Evolutionary conservation across 2,888 invertebrate species (phyloP).

Genomic region (Gandaritis pyraliata): DNA sequence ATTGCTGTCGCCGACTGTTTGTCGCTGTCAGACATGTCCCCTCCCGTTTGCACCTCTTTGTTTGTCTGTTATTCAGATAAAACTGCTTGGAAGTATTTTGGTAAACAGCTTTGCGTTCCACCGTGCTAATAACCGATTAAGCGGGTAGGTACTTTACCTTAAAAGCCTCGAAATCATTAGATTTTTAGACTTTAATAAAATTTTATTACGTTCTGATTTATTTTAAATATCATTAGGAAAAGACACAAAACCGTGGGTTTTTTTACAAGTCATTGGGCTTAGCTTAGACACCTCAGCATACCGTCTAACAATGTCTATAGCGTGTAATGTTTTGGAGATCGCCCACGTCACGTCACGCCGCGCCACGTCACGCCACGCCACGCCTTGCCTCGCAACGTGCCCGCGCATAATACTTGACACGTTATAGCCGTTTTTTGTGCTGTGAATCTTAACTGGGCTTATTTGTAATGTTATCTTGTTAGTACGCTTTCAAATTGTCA

Average conservation of each 20-base stretch:
- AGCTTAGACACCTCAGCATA: no score
- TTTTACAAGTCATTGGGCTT: no score
- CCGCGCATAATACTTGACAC: slow-evolving; percentile 3
- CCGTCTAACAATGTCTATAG: no score
- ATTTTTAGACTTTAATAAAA: no score
- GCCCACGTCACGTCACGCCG: background rate
- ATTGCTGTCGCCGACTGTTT: slow-evolving; percentile 11
- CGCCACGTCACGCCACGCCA: background rate
- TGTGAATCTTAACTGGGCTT: slow-evolving; percentile 3
- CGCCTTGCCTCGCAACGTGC: background rate
- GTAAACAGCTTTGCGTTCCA: background rate
- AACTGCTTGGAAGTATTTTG: background rate
- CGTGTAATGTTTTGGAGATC: no score
- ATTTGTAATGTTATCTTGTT: slow-evolving; percentile 9
- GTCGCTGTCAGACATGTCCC: slow-evolving; percentile 1
- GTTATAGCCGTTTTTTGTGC: background rate
- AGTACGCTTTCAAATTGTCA: slow-evolving; percentile 5
- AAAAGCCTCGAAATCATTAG: no score
- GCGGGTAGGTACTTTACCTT: no score
- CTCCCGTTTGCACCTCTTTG: slow-evolving; percentile 4
- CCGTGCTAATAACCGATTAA: no score
- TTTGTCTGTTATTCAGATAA: slow-evolving; percentile 3
- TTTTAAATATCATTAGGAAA: no score
- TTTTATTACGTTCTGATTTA: no score
- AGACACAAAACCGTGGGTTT: no score